phyloP scores from a whole-genome alignment of 2,797 vertebrate genomes.

The Alfaro cultratus region DNA sequence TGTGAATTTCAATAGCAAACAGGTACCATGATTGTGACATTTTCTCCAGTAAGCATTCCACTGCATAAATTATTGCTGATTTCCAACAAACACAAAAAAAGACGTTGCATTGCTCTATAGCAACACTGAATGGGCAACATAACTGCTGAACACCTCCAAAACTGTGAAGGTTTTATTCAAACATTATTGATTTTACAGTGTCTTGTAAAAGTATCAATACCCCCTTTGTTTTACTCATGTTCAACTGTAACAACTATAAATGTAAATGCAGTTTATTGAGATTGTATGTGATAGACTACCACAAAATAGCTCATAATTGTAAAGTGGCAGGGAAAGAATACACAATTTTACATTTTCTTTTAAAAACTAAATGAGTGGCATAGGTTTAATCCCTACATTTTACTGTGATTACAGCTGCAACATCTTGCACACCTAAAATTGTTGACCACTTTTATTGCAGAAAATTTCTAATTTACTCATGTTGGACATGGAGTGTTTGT shows the following conservation, averaged over 20 bases:
- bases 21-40: slow-evolving; percentile 6
- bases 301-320: background rate
- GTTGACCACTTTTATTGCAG: background rate
- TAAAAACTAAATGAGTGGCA: background rate
- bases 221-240: background rate
- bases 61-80: slow-evolving; percentile 35
- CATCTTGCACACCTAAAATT: background rate
- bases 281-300: background rate
- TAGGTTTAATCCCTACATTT: background rate
- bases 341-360: background rate
- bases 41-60: slow-evolving; percentile 20
- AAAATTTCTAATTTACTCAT: background rate
- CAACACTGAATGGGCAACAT: slow-evolving; percentile 45
- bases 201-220: slow-evolving; percentile 10
- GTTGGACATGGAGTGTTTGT: background rate
- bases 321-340: background rate
- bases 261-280: background rate
- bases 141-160: slow-evolving; percentile 18
- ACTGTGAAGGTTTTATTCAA: slow-evolving; percentile 1
- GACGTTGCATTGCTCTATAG: slow-evolving; percentile 71
- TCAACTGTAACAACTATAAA: background rate
- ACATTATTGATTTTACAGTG: background rate
- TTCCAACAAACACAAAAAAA: slow-evolving; percentile 52
- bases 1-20: slow-evolving; percentile 24
- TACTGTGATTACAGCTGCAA: background rate